Conservation (phyloP, 2,113 vertebrate species). For the Trachemys scripta region DNA sequence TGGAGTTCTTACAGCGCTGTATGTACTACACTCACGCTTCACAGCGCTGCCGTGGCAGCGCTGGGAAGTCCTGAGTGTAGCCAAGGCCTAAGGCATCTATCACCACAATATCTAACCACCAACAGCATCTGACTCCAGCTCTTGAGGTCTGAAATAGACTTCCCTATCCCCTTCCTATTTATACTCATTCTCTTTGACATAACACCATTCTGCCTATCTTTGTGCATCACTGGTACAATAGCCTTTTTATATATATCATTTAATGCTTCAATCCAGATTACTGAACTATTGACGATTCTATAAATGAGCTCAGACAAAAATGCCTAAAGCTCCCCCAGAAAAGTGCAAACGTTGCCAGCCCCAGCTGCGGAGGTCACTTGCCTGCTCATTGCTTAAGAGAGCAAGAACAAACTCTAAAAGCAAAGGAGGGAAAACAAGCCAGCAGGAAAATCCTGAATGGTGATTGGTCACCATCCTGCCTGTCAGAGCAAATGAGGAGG, state of each 20-base stretch:
- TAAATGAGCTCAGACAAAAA: not conserved
- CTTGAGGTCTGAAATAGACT: slow-evolving; percentile 41
- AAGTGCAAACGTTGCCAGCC: not conserved
- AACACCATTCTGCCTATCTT: not conserved
- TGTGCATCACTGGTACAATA: slow-evolving; percentile 1
- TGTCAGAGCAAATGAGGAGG: not conserved
- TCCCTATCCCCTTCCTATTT: slow-evolving; percentile 33
- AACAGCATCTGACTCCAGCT: not conserved
- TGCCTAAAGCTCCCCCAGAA: not conserved
- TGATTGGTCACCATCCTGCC: not conserved
- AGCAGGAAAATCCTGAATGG: not conserved
- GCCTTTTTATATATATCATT: not conserved
- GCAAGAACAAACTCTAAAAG: not conserved
- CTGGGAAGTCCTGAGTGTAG: too few species aligned
- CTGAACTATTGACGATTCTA: not conserved
- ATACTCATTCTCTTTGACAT: not conserved
- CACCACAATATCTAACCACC: slow-evolving; percentile 16
- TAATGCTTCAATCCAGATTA: not conserved
- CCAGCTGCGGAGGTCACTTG: not conserved
- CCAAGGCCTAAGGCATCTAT: not conserved
- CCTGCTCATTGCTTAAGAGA: not conserved
- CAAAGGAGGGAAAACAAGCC: not conserved
- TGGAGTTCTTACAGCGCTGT: too few species aligned
- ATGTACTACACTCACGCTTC: too few species aligned
- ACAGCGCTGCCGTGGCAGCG: too few species aligned